Evolutionary conservation across 2,113 vertebrate species (phyloP).

Genomic region (Delphinus delphis): DNA sequence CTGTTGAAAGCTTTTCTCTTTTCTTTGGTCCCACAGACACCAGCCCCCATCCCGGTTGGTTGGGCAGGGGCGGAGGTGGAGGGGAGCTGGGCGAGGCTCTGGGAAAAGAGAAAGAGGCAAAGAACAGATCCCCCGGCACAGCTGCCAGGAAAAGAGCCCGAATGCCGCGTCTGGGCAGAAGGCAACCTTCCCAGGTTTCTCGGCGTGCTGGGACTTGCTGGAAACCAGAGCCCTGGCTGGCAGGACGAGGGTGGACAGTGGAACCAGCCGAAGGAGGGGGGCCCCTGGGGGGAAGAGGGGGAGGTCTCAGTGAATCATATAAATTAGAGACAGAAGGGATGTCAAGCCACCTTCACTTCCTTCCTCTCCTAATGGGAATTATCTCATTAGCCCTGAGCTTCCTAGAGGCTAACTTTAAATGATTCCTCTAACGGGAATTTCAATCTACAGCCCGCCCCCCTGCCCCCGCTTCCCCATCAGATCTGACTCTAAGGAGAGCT

Average conservation of each 20-base stretch:
- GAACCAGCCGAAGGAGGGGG: background rate
- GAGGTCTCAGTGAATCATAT: slow-evolving; percentile 66
- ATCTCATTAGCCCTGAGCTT: slow-evolving; percentile 73
- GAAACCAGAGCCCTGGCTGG: slow-evolving; percentile 40
- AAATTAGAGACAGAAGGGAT: slow-evolving; percentile 77
- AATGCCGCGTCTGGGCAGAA: background rate
- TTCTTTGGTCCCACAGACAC: background rate
- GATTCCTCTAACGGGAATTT: slow-evolving; percentile 67
- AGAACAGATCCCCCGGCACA: background rate
- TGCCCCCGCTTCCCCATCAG: background rate
- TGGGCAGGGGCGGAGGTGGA: background rate
- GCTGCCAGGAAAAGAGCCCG: slow-evolving; percentile 3
- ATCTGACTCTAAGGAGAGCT: background rate
- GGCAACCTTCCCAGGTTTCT: slow-evolving; percentile 52
- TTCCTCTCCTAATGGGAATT: slow-evolving; percentile 76
- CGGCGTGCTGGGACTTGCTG: slow-evolving; percentile 53
- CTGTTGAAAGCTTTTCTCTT: background rate
- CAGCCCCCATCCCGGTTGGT: background rate
- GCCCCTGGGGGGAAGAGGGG: background rate
- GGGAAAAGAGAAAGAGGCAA: background rate
- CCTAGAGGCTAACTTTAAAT: slow-evolving; percentile 68
- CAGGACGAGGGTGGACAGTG: slow-evolving; percentile 56
- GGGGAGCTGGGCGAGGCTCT: background rate
- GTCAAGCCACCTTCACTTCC: slow-evolving; percentile 71
- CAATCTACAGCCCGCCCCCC: background rate